Evolutionary conservation across 35 echinoderm and acorn worm species (phyloP).

Genomic region (Diadema setosum): DNA sequence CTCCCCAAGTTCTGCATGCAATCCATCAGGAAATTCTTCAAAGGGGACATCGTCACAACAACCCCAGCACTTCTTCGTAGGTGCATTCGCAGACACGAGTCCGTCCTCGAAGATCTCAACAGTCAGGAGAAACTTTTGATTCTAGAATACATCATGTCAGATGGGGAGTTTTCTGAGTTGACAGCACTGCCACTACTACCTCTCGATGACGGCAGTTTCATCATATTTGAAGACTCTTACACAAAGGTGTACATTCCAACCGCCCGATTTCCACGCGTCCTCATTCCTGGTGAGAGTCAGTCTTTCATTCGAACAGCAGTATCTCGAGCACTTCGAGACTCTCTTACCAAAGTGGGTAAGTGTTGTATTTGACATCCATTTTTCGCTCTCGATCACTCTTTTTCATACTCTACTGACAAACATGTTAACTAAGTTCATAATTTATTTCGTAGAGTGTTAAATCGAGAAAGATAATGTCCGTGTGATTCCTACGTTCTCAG

Average conservation of each 20-base stretch:
- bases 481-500: no score
- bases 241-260: background rate
- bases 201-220: background rate
- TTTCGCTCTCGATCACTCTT: no score
- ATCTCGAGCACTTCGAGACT: background rate
- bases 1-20: background rate
- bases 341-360: background rate
- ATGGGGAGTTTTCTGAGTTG: background rate
- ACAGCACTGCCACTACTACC: background rate
- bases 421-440: no score
- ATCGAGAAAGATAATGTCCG: no score
- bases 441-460: no score
- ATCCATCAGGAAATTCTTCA: background rate
- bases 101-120: background rate
- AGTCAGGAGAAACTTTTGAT: background rate
- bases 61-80: background rate
- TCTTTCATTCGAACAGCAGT: background rate
- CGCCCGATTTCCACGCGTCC: background rate
- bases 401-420: no score
- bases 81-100: background rate
- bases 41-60: background rate
- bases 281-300: background rate
- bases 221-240: background rate
- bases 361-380: no score
- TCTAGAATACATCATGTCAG: background rate